Base-by-base conservation (phyloP, 2,888 invertebrate species). In the Micoletzkya japonica region DNA sequence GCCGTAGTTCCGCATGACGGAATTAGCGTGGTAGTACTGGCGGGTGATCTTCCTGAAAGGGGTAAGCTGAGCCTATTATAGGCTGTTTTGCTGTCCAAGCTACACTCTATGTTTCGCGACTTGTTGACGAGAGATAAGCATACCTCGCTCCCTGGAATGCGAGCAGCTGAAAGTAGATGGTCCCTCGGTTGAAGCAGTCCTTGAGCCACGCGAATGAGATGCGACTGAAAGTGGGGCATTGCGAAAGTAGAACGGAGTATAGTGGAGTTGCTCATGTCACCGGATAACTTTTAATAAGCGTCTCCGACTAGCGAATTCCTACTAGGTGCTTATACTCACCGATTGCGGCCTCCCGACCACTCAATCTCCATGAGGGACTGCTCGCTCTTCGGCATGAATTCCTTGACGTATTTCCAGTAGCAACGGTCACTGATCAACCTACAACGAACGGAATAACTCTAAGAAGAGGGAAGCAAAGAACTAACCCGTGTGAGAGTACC, bases 191-290 rank as follows among this genome's bases (percentile, higher is more conserved):
- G 64, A 82, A 73, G 1, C 82, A 78, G 30, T 77, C 77, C 57
- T 82, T 82, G 49, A 82, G 71, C 82, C 82, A 82, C 2, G 78
- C 78, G 34, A 81, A 72, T 1, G 82, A 82, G 30, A 82, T 57
- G 14, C 74, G 72, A 36, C 44, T 66, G 14, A 54, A 44, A 44
- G 44, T 14, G 20, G 44, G 20, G 20, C 20, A 14, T 10, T 44
- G 44, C 10, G 10, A 20, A 44, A 44, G n/a, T n/a, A n/a, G n/a
- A n/a, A n/a, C n/a, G n/a, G n/a, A n/a, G n/a, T n/a, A n/a, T n/a
- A n/a, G n/a, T n/a, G n/a, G n/a, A n/a, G n/a, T n/a, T n/a, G n/a
- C n/a, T n/a, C n/a, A n/a, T n/a, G n/a, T n/a, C n/a, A n/a, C n/a
- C n/a, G n/a, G n/a, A n/a, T n/a, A n/a, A n/a, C n/a, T n/a, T n/a